Percentiles rank a stretch among this genome's conserved stretches.
These are phyloP conservation scores for Amphiprion percula DNA, from an alignment of 2,113 vertebrate species.

Conservation along the genomic window DNA sequence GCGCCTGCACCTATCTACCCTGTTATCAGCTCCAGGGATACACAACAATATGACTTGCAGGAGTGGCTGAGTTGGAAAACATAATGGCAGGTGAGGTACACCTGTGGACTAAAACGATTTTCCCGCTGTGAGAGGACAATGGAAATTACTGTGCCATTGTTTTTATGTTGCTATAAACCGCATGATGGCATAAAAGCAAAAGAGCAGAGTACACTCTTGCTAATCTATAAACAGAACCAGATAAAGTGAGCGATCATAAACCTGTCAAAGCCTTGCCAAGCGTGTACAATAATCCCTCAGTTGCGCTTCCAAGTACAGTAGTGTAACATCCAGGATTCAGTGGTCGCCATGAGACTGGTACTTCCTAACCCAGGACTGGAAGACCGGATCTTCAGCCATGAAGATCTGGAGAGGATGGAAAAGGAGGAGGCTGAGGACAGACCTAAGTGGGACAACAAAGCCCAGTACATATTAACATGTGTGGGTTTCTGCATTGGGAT, in stretches of 20 bases:
- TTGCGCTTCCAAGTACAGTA: neutral
- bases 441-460: slow-evolving; percentile 95
- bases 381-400: slow-evolving; percentile 84
- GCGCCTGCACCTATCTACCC: neutral
- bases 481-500: slow-evolving; percentile 94
- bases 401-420: slow-evolving; percentile 87
- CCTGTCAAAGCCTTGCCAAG: neutral
- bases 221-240: slow-evolving; percentile 38
- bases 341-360: slow-evolving; percentile 82
- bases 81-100: neutral
- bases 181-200: neutral
- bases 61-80: neutral
- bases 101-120: neutral
- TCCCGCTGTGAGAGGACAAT: neutral
- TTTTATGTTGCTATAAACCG: neutral
- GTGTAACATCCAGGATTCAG: slow-evolving; percentile 18
- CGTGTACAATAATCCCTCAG: slow-evolving; percentile 3
- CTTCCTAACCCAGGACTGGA: slow-evolving; percentile 90
- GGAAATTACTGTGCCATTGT: neutral
- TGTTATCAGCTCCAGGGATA: neutral
- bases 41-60: neutral
- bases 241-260: slow-evolving; percentile 62
- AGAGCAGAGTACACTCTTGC: neutral
- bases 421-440: slow-evolving; percentile 84
- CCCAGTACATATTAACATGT: slow-evolving; percentile 93